phyloP scores from a whole-genome alignment of 2,113 vertebrate genomes.

The Trachemys scripta region DNA sequence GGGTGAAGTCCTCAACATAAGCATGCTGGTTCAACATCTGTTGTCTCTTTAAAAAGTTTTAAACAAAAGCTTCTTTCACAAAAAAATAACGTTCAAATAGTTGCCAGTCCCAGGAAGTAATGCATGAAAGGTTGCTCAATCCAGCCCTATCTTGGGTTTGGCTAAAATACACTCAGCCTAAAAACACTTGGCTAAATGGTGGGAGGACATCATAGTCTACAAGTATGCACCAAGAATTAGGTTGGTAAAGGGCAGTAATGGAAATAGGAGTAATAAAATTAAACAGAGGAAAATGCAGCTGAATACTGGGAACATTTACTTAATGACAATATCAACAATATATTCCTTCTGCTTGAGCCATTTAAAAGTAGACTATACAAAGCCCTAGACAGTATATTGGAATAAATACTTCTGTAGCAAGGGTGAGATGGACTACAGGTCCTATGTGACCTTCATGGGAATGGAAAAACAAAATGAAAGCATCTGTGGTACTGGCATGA shows the following conservation, averaged over 20 bases:
- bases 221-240: background rate
- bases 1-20: background rate
- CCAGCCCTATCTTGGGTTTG: background rate
- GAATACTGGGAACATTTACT: background rate
- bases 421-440: background rate
- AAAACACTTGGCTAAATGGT: background rate
- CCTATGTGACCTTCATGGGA: background rate
- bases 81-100: background rate
- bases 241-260: background rate
- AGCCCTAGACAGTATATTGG: background rate
- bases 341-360: background rate
- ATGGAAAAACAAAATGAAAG: background rate
- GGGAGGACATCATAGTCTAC: background rate
- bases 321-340: background rate
- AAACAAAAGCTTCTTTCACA: background rate
- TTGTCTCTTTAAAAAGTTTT: background rate
- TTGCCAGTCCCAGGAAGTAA: background rate
- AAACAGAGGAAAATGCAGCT: background rate
- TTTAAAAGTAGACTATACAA: background rate
- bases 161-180: background rate
- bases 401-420: background rate
- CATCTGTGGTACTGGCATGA: background rate
- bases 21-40: background rate
- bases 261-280: background rate
- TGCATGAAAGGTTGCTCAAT: background rate